These are phyloP conservation scores for Laothoe populi DNA, from an alignment of 2,888 invertebrate genomes.

Conservation along the genomic window DNA sequence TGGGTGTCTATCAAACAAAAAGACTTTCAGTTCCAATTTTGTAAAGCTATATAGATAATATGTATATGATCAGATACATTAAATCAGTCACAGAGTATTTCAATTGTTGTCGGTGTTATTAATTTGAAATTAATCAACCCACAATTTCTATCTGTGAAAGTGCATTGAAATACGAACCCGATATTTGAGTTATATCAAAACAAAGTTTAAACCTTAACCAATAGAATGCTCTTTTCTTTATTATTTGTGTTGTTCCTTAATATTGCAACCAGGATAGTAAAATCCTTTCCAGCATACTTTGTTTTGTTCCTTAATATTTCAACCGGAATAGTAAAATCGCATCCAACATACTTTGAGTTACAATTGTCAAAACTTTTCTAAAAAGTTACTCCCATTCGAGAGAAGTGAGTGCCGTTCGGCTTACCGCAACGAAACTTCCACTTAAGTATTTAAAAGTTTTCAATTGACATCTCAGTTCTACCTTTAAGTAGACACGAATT, in stretches of 20 bases:
- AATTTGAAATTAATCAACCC: not conserved
- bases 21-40: too few relatives aligned
- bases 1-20: too few relatives aligned
- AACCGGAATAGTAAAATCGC: not conserved
- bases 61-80: too few relatives aligned
- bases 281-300: too few relatives aligned
- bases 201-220: not conserved
- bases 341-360: not conserved
- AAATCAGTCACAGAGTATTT: not conserved
- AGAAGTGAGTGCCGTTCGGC: constrained; percentile 7
- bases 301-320: not conserved
- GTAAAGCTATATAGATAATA: too few relatives aligned
- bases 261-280: too few relatives aligned
- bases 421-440: not conserved
- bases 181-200: too few relatives aligned
- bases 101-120: not conserved
- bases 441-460: constrained; percentile 21
- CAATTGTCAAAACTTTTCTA: constrained; percentile 4
- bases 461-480: constrained; percentile 11
- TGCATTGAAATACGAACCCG: too few relatives aligned
- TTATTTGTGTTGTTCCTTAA: too few relatives aligned
- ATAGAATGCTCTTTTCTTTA: too few relatives aligned
- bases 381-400: constrained; percentile 1
- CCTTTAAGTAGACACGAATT: constrained; percentile 7
- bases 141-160: too few relatives aligned